Conservation (phyloP, 1,140 invertebrate species). For the Cardiocondyla obscurior region DNA sequence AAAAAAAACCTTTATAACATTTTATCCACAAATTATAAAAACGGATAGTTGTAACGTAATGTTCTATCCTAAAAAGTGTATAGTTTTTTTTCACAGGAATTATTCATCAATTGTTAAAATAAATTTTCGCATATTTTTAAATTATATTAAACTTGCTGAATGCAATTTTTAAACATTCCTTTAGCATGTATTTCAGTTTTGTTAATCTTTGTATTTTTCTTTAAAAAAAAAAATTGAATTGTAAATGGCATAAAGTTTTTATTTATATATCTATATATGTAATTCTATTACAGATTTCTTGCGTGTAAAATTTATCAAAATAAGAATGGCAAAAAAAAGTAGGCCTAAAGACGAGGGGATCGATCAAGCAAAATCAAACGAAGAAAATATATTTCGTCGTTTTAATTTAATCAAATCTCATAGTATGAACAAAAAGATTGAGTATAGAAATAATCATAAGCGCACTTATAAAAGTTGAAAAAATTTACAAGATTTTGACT, state of each 20-base stretch:
- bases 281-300: slow-evolving; percentile 79
- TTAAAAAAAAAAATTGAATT: slow-evolving; percentile 24
- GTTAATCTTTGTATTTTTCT: background rate
- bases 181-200: background rate
- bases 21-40: slow-evolving; percentile 1
- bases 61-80: background rate
- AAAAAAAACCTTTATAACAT: background rate
- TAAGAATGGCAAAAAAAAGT: slow-evolving; percentile 73
- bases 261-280: slow-evolving; percentile 80
- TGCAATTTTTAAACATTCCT: slow-evolving; percentile 14
- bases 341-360: slow-evolving; percentile 71
- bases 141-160: background rate
- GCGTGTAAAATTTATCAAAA: slow-evolving; percentile 81
- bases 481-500: background rate
- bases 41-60: background rate
- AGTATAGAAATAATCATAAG: background rate
- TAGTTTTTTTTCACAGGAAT: too few species aligned
- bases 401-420: background rate
- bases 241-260: slow-evolving; percentile 79
- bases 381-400: background rate
- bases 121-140: background rate
- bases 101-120: background rate
- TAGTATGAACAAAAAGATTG: background rate
- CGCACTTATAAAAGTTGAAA: background rate
- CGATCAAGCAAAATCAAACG: slow-evolving; percentile 43